phyloP scores from a whole-genome alignment of 2,888 invertebrate species.

The Drosophila paranaensis region DNA sequence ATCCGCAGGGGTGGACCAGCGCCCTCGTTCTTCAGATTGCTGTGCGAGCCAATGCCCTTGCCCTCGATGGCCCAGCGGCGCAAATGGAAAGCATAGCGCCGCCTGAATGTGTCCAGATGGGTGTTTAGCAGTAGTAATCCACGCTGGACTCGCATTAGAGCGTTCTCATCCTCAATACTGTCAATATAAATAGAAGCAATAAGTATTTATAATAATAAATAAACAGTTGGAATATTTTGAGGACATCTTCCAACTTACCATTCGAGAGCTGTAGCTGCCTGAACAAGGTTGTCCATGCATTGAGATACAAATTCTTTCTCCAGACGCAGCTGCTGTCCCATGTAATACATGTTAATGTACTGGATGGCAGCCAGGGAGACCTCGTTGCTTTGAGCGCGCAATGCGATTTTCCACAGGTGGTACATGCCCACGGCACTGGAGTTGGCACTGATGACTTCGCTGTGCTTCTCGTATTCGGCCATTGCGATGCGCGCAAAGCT shows the following conservation, averaged over 20 bases:
- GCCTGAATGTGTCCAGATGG: constrained; percentile 95
- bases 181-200: background rate
- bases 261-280: constrained; percentile 90
- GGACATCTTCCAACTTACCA: constrained; percentile 61
- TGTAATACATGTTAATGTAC: constrained; percentile 96
- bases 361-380: constrained; percentile 98
- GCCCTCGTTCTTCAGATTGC: constrained; percentile 85
- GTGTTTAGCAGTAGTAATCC: constrained; percentile 94
- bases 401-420: constrained; percentile 96
- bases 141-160: constrained; percentile 94
- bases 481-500: constrained; percentile 93
- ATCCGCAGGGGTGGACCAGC: constrained; percentile 90
- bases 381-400: constrained; percentile 95
- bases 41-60: constrained; percentile 91
- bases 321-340: constrained; percentile 95
- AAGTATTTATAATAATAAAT: background rate
- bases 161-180: constrained; percentile 88
- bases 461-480: constrained; percentile 87
- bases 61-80: constrained; percentile 95
- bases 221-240: no score
- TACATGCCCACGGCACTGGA: constrained; percentile 94
- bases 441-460: constrained; percentile 79
- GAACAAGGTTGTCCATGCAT: constrained; percentile 96
- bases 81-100: constrained; percentile 94
- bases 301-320: constrained; percentile 97